A percentile compares a stretch with the other conserved stretches of the same genome.
phyloP scores from a whole-genome alignment of 2,888 invertebrate species.

The Merodon equestris region DNA sequence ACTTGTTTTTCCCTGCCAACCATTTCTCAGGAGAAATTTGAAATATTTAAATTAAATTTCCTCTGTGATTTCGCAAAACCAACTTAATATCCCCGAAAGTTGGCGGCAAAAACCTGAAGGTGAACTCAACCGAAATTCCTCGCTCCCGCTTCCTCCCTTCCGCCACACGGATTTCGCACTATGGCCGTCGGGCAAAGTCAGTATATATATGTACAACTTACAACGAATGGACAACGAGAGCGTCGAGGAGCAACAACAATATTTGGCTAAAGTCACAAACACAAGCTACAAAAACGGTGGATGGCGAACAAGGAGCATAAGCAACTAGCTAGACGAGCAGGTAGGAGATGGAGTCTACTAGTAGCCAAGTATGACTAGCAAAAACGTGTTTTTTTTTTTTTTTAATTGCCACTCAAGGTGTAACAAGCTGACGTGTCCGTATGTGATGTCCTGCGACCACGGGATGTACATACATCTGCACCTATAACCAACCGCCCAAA shows the following conservation, averaged over 20 bases:
- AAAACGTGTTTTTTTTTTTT: constrained; percentile 55
- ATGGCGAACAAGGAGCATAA: not conserved
- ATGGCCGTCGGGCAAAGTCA: not conserved
- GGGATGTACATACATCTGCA: constrained; percentile 17
- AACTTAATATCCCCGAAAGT: constrained; percentile 68
- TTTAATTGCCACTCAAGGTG: constrained; percentile 49
- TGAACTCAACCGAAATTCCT: constrained; percentile 63
- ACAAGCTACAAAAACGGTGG: constrained; percentile 10
- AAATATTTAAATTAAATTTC: constrained; percentile 70
- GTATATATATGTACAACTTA: constrained; percentile 46
- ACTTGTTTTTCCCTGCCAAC: constrained; percentile 66
- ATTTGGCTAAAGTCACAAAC: constrained; percentile 55
- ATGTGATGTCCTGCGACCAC: too few species aligned
- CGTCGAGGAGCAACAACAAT: constrained; percentile 55
- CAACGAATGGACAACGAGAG: constrained; percentile 62
- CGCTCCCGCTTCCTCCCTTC: constrained; percentile 16
- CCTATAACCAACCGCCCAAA: constrained; percentile 18
- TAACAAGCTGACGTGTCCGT: constrained; percentile 40
- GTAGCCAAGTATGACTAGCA: constrained; percentile 31
- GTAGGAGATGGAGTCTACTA: constrained; percentile 19
- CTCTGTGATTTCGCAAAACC: constrained; percentile 69
- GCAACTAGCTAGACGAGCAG: not conserved
- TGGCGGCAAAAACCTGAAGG: constrained; percentile 65
- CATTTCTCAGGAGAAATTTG: constrained; percentile 69
- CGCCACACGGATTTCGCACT: constrained; percentile 16